Conservation (phyloP, 2,113 vertebrate species). For the Butorides virescens region DNA sequence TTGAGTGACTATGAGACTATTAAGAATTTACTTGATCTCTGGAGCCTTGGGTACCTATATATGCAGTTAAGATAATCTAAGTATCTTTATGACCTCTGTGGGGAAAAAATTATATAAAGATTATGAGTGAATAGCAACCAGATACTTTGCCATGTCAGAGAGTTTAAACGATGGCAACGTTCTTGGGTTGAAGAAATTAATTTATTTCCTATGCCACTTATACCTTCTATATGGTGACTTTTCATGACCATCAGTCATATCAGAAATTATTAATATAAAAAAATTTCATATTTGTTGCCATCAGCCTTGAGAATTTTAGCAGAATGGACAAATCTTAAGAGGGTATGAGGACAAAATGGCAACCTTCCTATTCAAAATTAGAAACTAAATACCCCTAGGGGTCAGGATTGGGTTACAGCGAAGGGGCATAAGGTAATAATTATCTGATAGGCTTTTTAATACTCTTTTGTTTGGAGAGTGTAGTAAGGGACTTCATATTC, state of each 20-base stretch:
- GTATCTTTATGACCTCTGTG: background rate
- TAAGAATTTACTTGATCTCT: background rate
- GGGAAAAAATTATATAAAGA: background rate
- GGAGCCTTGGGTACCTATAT: background rate
- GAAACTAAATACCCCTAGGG: background rate
- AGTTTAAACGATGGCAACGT: background rate
- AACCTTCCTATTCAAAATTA: background rate
- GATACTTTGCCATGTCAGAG: background rate
- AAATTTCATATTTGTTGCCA: background rate
- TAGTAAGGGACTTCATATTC: background rate
- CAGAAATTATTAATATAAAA: background rate
- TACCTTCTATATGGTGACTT: background rate
- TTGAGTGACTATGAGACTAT: background rate
- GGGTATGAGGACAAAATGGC: background rate
- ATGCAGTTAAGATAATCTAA: background rate
- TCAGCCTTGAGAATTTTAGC: background rate
- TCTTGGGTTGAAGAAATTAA: background rate
- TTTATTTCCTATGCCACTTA: background rate
- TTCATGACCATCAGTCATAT: background rate
- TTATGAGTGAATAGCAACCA: background rate
- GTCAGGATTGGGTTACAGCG: background rate
- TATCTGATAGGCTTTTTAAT: background rate
- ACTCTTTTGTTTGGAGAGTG: background rate
- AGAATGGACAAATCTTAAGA: background rate
- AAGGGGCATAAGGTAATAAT: background rate